These are phyloP conservation scores for Phengaris alcon DNA, from an alignment of 2,888 invertebrate genomes.

Conservation along the genomic window DNA sequence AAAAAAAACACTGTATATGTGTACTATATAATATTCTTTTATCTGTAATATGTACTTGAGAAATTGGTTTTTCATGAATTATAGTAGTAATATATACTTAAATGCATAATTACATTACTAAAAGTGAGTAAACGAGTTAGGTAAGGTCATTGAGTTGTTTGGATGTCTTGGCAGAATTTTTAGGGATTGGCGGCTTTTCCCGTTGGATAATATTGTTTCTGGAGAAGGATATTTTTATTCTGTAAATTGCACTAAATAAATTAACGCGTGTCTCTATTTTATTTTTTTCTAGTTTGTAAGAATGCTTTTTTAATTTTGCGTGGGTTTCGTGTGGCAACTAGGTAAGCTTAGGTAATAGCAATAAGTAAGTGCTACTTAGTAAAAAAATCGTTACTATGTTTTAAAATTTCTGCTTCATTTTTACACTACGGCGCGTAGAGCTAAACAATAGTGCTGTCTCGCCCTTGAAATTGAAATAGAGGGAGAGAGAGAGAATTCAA, in stretches of 20 bases:
- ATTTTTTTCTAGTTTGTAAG: conserved; percentile 65
- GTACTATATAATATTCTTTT: conserved; percentile 23
- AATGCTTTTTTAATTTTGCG: conserved; percentile 62
- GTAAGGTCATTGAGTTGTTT: conserved; percentile 27
- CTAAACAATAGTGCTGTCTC: background rate
- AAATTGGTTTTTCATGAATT: conserved; percentile 14
- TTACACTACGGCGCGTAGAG: conserved; percentile 11
- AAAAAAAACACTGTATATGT: conserved; percentile 27
- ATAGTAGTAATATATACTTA: conserved; percentile 14
- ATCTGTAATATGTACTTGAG: conserved; percentile 23
- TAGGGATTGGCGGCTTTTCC: conserved; percentile 31
- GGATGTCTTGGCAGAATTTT: background rate
- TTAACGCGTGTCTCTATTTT: conserved; percentile 56
- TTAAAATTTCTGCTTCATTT: conserved; percentile 1
- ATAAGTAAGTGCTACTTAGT: conserved; percentile 4
- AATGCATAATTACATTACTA: conserved; percentile 22
- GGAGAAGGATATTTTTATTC: conserved; percentile 41
- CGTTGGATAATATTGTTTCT: conserved; percentile 41
- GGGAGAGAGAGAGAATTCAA: background rate
- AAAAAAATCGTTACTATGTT: background rate
- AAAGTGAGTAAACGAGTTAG: conserved; percentile 21
- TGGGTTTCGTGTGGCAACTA: conserved; percentile 40
- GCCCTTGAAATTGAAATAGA: background rate
- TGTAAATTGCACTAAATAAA: conserved; percentile 54
- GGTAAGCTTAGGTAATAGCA: conserved; percentile 22